Base-by-base conservation (phyloP, 2,888 invertebrate species). In the Lypha dubia region DNA sequence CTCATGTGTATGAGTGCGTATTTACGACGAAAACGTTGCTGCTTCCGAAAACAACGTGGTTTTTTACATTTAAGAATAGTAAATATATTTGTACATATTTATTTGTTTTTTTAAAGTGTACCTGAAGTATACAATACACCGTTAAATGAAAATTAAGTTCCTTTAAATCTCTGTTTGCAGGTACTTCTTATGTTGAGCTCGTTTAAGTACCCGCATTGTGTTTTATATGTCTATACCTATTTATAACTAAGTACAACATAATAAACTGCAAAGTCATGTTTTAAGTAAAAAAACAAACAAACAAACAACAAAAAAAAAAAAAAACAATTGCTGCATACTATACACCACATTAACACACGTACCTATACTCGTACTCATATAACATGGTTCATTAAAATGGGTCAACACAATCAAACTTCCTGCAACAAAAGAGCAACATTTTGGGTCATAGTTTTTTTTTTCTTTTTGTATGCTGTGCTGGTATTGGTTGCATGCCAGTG, bases 361-460 rank as follows among this genome's bases (percentile, higher is more conserved):
- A 65, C 44, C 70, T 38, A 65, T 28, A 71, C 17, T 35, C 35
- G 32, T 15, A 65, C 46, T 70, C 41, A 60, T 56, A 80, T 56
- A 86, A 76, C 75, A 86, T 86, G 88, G 87, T 88, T 89, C 87
- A 89, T 87, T 90, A 89, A 90, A 90, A 89, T 90, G 88, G 91
- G 90, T 90, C 90, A 90, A 87, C 86, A 84, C 86, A 88, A 90
- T 89, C 89, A 87, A 87, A 87, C 90, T 90, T 90, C 90, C 89
- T 89, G 89, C 88, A 88, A 88, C 88, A 87, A 87, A 87, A 82
- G 70, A 81, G 75, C 75, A 75, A 70, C 63, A 82, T 63, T 58
- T 76, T 75, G 44, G 53, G 62, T 53, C 9, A n/a, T 56, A 8
- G 67, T 68, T 76, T 51, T 17, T 76, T 68, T 76, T 51, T 17